These are phyloP conservation scores for Caenorhabditis uteleia DNA, from an alignment of 2,888 invertebrate species.

Conservation along the genomic window DNA sequence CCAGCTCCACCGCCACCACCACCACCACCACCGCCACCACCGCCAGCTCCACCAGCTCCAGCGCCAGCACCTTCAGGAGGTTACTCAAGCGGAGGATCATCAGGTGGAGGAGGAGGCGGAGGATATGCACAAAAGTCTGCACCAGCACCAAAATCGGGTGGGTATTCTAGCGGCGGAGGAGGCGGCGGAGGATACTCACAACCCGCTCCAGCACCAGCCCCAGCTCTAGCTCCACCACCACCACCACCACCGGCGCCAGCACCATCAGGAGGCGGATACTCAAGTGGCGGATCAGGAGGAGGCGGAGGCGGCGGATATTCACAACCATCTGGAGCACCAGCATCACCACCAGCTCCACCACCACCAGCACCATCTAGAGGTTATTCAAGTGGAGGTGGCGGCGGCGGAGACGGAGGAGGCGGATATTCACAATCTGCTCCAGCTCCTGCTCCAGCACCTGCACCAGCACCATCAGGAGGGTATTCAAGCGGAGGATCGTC, in stretches of 20 bases:
- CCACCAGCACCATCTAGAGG: constrained; percentile 3
- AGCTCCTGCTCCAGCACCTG: constrained; percentile 5
- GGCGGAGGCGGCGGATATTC: neutral
- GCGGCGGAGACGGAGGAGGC: constrained; percentile 8
- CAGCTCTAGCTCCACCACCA: neutral
- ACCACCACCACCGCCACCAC: constrained; percentile 12
- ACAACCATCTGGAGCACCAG: constrained; percentile 8
- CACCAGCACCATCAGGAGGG: neutral
- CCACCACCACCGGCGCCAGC: too few species aligned
- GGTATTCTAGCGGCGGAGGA: constrained; percentile 22
- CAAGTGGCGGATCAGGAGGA: neutral
- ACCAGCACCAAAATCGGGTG: too few species aligned
- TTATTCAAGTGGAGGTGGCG: neutral
- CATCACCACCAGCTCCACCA: neutral
- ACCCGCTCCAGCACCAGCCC: constrained; percentile 6
- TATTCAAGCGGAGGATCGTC: neutral
- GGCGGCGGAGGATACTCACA: constrained; percentile 12
- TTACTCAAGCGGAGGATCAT: too few species aligned
- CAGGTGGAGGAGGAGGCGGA: constrained; percentile 17
- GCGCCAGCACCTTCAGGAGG: constrained; percentile 22
- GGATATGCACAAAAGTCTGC: constrained; percentile 6
- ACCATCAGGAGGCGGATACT: neutral
- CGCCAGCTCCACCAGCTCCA: constrained; percentile 19
- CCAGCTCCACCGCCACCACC: too few species aligned
- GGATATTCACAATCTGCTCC: constrained; percentile 4